Evolutionary conservation across 2,113 vertebrate genomes (phyloP).

Genomic region (Actinemys pallida): DNA sequence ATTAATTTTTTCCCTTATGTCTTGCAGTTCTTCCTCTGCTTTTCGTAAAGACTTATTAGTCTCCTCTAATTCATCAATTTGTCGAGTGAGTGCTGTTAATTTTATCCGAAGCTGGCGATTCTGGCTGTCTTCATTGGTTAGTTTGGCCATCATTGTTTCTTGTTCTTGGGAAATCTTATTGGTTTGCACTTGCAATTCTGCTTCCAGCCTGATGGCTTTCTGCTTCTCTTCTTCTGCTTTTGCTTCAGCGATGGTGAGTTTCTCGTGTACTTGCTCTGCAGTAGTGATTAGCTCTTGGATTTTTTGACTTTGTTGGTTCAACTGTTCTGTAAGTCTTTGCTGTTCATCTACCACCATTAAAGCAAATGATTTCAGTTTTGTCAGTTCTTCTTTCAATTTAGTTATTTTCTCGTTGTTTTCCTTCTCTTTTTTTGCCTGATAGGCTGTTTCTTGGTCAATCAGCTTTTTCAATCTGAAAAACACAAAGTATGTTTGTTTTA

Average conservation of each 20-base stretch:
- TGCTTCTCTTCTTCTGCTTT: constrained; percentile 87
- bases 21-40: constrained; percentile 95
- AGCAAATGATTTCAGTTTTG: constrained; percentile 95
- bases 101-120: constrained; percentile 92
- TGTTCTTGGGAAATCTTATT: constrained; percentile 85
- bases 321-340: constrained; percentile 89
- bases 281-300: constrained; percentile 87
- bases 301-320: constrained; percentile 88
- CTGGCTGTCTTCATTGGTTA: constrained; percentile 93
- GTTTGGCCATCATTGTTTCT: constrained; percentile 92
- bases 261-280: constrained; percentile 84
- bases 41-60: constrained; percentile 92
- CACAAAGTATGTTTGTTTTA: constrained; percentile 51
- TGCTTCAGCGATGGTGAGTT: constrained; percentile 84
- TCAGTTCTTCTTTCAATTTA: constrained; percentile 91
- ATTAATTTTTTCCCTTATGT: constrained; percentile 92
- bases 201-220: constrained; percentile 87
- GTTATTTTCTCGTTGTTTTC: constrained; percentile 87
- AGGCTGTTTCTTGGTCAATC: constrained; percentile 89
- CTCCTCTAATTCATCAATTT: constrained; percentile 95
- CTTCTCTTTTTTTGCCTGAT: constrained; percentile 88
- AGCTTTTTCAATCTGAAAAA: constrained; percentile 91
- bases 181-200: constrained; percentile 84
- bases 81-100: constrained; percentile 89
- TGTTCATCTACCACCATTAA: constrained; percentile 97